A percentile compares a stretch with the other conserved stretches of the same genome.
These are phyloP conservation scores for Calephelis virginiensis DNA, from an alignment of 1,140 invertebrate species.

Conservation along the genomic window DNA sequence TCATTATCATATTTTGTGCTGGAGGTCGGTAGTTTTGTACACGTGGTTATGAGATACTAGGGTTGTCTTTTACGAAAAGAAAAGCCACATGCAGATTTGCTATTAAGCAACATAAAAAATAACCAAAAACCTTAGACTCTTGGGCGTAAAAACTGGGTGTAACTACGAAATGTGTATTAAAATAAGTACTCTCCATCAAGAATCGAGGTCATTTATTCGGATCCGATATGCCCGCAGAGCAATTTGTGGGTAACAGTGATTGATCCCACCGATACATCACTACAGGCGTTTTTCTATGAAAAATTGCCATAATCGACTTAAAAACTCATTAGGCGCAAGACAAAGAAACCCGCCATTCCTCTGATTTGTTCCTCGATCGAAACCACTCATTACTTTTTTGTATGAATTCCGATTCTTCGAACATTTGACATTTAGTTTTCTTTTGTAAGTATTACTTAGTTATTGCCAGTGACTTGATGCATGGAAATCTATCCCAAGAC, in stretches of 20 bases:
- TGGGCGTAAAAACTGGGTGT: slow-evolving; percentile 9
- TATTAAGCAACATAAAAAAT: neutral
- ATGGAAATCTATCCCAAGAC: too few species aligned
- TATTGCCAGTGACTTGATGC: neutral
- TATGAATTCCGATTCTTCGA: slow-evolving; percentile 46
- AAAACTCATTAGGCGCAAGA: slow-evolving; percentile 76
- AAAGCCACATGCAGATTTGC: too few species aligned
- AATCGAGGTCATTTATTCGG: slow-evolving; percentile 31
- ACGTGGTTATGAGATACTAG: too few species aligned
- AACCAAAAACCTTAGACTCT: too few species aligned
- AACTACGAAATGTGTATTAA: slow-evolving; percentile 6
- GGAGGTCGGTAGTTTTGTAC: too few species aligned
- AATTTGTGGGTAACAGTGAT: slow-evolving; percentile 69
- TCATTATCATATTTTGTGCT: too few species aligned
- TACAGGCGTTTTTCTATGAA: slow-evolving; percentile 76
- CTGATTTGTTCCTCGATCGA: slow-evolving; percentile 73
- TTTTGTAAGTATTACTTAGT: slow-evolving; percentile 4
- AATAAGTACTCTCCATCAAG: slow-evolving; percentile 18
- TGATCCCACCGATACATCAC: slow-evolving; percentile 75
- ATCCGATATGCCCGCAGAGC: slow-evolving; percentile 41
- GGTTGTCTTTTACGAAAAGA: neutral
- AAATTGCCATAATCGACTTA: slow-evolving; percentile 78
- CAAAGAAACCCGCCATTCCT: slow-evolving; percentile 72
- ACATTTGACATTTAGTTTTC: slow-evolving; percentile 39
- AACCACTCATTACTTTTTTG: slow-evolving; percentile 65